Evolutionary conservation across 2,797 vertebrate species (phyloP).

Genomic region (Adrianichthys oophorus): DNA sequence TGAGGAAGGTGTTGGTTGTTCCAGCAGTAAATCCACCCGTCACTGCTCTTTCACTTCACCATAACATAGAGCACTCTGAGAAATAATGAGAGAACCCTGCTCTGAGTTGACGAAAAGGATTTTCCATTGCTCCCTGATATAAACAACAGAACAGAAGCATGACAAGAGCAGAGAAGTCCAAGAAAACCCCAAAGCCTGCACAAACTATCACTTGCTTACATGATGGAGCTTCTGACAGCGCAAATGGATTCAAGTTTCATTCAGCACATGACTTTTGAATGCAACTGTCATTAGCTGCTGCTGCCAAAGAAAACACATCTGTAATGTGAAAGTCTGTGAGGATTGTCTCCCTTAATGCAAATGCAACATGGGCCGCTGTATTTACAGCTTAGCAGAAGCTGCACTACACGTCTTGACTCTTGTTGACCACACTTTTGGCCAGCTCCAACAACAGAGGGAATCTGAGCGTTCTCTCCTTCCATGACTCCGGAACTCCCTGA

Average conservation of each 20-base stretch:
- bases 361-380: too few species aligned
- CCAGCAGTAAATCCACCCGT: conserved; percentile 51
- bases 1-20: conserved; percentile 44
- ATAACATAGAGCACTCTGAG: conserved; percentile 31
- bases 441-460: conserved; percentile 66
- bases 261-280: conserved; percentile 63
- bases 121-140: neutral
- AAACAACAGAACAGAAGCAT: too few species aligned
- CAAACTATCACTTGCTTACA: conserved; percentile 18
- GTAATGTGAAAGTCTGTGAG: conserved; percentile 7
- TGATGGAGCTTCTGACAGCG: conserved; percentile 32
- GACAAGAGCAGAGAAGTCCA: too few species aligned
- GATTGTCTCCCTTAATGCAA: too few species aligned
- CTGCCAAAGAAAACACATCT: conserved; percentile 46
- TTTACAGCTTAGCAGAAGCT: conserved; percentile 1
- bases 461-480: conserved; percentile 69
- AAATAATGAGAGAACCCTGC: conserved; percentile 31
- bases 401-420: conserved; percentile 29
- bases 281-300: conserved; percentile 55
- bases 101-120: conserved; percentile 34
- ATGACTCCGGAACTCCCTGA: conserved; percentile 71
- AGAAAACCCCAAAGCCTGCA: neutral
- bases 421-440: conserved; percentile 48
- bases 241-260: conserved; percentile 60
- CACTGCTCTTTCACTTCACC: conserved; percentile 60